Conservation (phyloP, 2,113 vertebrate species). For the Catharus bicknelli region DNA sequence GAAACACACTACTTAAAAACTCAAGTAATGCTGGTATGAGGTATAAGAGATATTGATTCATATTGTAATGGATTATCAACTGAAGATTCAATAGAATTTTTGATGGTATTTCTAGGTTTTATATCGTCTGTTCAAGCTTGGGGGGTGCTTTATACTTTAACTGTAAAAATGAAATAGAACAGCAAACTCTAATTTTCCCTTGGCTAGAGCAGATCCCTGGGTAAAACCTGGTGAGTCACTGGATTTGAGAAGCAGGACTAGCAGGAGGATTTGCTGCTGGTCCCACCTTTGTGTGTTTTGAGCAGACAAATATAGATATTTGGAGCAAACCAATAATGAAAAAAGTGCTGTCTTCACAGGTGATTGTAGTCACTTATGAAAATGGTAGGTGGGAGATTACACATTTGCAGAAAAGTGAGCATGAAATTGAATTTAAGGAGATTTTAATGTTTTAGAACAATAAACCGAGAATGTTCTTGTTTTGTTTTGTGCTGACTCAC, state of each 20-base stretch:
- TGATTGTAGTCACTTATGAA: not conserved
- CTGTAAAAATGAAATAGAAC: not conserved
- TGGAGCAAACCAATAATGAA: not conserved
- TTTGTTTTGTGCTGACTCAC: constrained; percentile 80
- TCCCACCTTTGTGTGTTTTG: not conserved
- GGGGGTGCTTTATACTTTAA: not conserved
- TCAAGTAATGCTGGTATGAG: not conserved
- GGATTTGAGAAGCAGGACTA: not conserved
- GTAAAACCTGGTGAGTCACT: not conserved
- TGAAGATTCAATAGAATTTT: not conserved
- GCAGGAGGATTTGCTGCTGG: not conserved
- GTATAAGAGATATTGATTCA: not conserved
- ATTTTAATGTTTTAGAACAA: constrained; percentile 3
- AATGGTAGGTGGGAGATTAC: not conserved
- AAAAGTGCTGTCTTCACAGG: not conserved
- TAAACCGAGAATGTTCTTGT: constrained; percentile 60
- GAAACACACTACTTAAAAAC: not conserved
- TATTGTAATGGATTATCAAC: not conserved
- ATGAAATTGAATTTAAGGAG: not conserved
- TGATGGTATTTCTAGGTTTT: not conserved
- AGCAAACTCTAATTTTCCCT: not conserved
- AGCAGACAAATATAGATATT: not conserved
- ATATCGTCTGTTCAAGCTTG: not conserved
- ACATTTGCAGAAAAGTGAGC: not conserved
- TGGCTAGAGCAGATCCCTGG: not conserved